phyloP scores from a whole-genome alignment of 2,113 vertebrate genomes.

The Lepus americanus region DNA sequence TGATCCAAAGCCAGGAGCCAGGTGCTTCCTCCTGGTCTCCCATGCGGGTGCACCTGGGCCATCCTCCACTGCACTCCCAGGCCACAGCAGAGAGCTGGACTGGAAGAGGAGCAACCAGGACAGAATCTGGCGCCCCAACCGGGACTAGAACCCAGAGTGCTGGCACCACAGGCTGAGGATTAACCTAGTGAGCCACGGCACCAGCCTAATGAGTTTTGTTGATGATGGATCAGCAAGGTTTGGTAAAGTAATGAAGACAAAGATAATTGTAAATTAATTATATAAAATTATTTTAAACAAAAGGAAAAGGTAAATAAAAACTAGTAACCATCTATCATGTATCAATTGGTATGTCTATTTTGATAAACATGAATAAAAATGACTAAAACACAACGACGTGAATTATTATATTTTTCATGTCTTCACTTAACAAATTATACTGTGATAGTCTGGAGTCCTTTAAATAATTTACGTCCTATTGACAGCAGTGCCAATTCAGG shows the following conservation, averaged over 20 bases:
- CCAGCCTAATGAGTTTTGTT: background rate
- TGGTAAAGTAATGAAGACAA: background rate
- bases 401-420: background rate
- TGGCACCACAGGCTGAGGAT: too few relatives aligned
- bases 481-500: background rate
- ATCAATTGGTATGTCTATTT: background rate
- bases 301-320: background rate
- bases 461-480: background rate
- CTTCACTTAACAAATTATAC: background rate
- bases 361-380: background rate
- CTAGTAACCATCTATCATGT: background rate
- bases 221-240: background rate
- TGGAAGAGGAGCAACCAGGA: too few relatives aligned
- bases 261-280: background rate
- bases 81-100: too few relatives aligned
- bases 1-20: too few relatives aligned
- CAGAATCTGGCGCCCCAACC: too few relatives aligned
- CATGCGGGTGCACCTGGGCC: too few relatives aligned
- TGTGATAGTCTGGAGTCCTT: background rate
- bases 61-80: too few relatives aligned
- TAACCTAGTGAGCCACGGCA: too few relatives aligned
- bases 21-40: too few relatives aligned
- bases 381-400: background rate
- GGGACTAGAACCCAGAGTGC: too few relatives aligned
- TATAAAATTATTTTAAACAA: background rate